Base-by-base conservation (phyloP, 2,113 vertebrate species). In the Ibidorhyncha struthersii region DNA sequence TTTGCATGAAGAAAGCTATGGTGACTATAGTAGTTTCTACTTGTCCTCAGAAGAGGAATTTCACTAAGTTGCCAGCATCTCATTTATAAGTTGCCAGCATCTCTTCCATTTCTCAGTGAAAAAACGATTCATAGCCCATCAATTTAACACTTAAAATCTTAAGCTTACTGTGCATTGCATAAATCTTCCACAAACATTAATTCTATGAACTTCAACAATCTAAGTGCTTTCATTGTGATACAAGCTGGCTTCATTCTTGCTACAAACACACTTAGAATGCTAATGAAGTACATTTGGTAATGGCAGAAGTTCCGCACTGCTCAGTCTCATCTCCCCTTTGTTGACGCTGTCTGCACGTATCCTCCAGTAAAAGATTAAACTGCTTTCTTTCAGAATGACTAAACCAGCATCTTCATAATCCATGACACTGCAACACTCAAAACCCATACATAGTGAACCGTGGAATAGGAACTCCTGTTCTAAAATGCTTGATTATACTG, bases 401-500 rank as follows among this genome's bases (percentile, higher is more conserved):
- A 90, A 76, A 50, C 8, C 38, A 90, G 56, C 36, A 65, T 63
- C 53, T 61, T 82, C 55, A 34, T n/a, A 66, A 91, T 22, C 72
- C 49, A 8, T 7, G 7, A 27, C 45, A 77, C 0, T 9, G 23
- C 40, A 78, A 65, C 22, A 58, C 58, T 81, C 40, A 77, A 83
- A 92, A 6, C 25, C 45, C 29, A 65, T 8, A 43, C 23, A 16
- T 5, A 61, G 41, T 2, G 9, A 67, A 36, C 36, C 4, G 32
- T 0, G 0, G 45, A 83, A 82, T 66, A 78, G 14, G 49, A 90
- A 70, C 19, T 22, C 0, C 0, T 2, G 1, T 58, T 72, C 41
- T 40, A 65, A 82, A 82, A 72, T 27, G 22, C 23, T 53, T 47
- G 30, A 41, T 47, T 65, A 26, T 40, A 65, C 41, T 41, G 49